Evolutionary conservation across 2,797 vertebrate species (phyloP).

Genomic region (Alca torda): DNA sequence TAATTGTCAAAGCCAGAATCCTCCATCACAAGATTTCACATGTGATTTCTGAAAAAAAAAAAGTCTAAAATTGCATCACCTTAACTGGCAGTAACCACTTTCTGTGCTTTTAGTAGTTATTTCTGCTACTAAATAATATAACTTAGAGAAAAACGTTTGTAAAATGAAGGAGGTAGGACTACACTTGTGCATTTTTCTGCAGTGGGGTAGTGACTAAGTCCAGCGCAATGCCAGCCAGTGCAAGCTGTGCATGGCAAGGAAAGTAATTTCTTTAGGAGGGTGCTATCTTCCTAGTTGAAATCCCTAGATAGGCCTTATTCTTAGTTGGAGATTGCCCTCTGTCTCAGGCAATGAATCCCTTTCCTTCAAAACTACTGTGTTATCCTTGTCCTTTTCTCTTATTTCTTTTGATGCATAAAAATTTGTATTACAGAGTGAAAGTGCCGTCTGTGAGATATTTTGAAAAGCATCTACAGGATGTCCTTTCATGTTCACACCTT

Average conservation of each 20-base stretch:
- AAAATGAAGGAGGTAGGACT: neutral
- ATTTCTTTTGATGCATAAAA: neutral
- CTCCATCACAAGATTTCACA: neutral
- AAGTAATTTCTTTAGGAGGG: neutral
- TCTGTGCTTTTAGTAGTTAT: neutral
- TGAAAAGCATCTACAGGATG: neutral
- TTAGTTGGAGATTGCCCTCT: neutral
- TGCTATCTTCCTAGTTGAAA: neutral
- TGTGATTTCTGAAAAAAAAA: neutral
- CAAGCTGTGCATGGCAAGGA: neutral
- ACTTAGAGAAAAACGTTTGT: neutral
- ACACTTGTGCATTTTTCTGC: neutral
- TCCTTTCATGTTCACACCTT: neutral
- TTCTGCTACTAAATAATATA: neutral
- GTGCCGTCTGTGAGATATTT: slow-evolving; percentile 26
- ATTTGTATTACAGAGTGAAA: neutral
- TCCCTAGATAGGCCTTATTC: neutral
- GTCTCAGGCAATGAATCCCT: neutral
- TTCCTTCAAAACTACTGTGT: neutral
- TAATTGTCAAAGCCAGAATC: neutral
- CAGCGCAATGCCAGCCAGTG: neutral
- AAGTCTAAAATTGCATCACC: neutral
- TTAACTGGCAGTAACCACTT: neutral
- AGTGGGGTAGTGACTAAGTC: neutral
- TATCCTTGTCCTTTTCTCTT: neutral